These are phyloP conservation scores for Clarias magur DNA, from an alignment of 2,113 vertebrate species.

Conservation along the genomic window DNA sequence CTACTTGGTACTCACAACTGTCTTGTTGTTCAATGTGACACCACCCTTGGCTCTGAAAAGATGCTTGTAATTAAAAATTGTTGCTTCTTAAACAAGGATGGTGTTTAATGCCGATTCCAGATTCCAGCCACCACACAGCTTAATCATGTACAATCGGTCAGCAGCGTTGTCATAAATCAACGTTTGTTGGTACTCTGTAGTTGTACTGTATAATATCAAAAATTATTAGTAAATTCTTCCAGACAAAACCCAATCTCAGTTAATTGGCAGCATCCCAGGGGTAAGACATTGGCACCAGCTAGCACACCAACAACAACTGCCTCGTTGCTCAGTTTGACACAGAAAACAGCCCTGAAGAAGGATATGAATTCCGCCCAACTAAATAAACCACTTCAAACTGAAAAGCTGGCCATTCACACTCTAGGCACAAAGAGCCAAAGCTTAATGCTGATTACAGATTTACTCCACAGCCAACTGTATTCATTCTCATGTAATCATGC, in stretches of 20 bases:
- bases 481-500: neutral
- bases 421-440: neutral
- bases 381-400: conserved; percentile 15
- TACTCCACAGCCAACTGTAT: neutral
- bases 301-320: neutral
- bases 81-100: neutral
- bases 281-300: neutral
- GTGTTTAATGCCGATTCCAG: neutral
- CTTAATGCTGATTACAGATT: neutral
- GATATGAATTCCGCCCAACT: neutral
- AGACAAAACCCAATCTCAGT: neutral
- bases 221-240: neutral
- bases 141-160: neutral
- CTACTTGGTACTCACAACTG: neutral
- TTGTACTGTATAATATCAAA: neutral
- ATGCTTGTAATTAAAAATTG: neutral
- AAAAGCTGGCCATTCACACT: neutral
- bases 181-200: neutral
- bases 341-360: neutral
- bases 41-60: neutral
- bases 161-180: neutral
- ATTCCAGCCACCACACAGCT: neutral
- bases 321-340: neutral
- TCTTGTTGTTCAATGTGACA: neutral
- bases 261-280: neutral